Percentiles rank a stretch among this genome's conserved stretches.
phyloP scores from a whole-genome alignment of 2,888 invertebrate genomes.

The Lepidonotus clava region DNA sequence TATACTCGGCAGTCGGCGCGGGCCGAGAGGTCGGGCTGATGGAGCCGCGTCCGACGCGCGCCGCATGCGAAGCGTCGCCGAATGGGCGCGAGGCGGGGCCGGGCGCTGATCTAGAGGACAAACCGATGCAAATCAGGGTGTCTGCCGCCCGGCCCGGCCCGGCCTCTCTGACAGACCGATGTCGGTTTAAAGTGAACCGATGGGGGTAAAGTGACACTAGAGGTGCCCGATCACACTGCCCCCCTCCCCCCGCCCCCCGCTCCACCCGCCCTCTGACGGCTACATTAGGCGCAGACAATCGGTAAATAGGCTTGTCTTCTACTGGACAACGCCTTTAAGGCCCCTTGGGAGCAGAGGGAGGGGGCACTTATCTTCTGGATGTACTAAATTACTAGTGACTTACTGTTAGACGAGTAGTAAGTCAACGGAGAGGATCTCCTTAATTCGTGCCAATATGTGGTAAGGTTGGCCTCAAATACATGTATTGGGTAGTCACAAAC shows the following conservation, averaged over 20 bases:
- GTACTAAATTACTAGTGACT: too few relatives aligned
- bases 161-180: not conserved
- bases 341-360: too few relatives aligned
- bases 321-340: not conserved
- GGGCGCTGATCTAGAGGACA: not conserved
- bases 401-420: too few relatives aligned
- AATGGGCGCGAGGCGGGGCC: not conserved
- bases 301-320: slow-evolving; percentile 37
- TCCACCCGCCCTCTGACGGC: too few relatives aligned
- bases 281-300: slow-evolving; percentile 18
- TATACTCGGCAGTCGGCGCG: too few relatives aligned
- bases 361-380: too few relatives aligned
- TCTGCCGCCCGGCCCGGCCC: not conserved
- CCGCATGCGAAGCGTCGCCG: not conserved
- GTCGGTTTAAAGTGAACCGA: not conserved
- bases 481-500: too few relatives aligned
- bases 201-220: not conserved
- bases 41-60: not conserved
- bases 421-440: too few relatives aligned
- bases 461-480: too few relatives aligned
- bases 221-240: slow-evolving; percentile 24
- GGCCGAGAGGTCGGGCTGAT: too few relatives aligned
- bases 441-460: too few relatives aligned
- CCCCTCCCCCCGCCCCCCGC: too few relatives aligned
- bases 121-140: not conserved